These are phyloP conservation scores for Nestor notabilis DNA, from an alignment of 2,113 vertebrate genomes.

Conservation along the genomic window DNA sequence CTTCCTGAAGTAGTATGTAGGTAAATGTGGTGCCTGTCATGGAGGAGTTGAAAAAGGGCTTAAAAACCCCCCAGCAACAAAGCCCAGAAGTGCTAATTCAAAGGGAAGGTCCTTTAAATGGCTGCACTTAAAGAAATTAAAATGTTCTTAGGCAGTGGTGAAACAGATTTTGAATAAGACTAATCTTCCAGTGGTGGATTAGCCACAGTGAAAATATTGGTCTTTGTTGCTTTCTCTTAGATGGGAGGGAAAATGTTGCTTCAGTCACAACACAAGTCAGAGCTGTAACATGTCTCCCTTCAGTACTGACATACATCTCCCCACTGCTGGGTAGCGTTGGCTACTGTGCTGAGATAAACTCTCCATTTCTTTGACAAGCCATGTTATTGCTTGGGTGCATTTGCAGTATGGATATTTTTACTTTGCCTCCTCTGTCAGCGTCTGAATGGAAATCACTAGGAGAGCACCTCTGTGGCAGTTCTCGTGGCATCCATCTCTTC, in stretches of 20 bases:
- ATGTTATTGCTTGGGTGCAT: not conserved
- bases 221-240: not conserved
- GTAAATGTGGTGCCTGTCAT: not conserved
- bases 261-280: not conserved
- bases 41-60: not conserved
- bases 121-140: not conserved
- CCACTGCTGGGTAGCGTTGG: not conserved
- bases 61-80: rapidly evolving
- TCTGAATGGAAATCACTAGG: not conserved
- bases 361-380: not conserved
- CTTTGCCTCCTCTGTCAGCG: not conserved
- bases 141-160: not conserved
- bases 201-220: not conserved
- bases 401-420: not conserved
- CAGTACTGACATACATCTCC: not conserved
- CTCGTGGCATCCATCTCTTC: not conserved
- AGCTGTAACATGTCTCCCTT: not conserved
- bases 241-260: not conserved
- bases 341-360: not conserved
- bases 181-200: not conserved
- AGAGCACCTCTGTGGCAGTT: not conserved
- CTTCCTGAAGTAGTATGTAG: not conserved
- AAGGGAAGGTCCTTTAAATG: not conserved
- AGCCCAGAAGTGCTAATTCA: not conserved
- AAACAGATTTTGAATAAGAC: not conserved